Conservation (phyloP, 2,888 invertebrate genomes). For the Tetheella fluctuosa region DNA sequence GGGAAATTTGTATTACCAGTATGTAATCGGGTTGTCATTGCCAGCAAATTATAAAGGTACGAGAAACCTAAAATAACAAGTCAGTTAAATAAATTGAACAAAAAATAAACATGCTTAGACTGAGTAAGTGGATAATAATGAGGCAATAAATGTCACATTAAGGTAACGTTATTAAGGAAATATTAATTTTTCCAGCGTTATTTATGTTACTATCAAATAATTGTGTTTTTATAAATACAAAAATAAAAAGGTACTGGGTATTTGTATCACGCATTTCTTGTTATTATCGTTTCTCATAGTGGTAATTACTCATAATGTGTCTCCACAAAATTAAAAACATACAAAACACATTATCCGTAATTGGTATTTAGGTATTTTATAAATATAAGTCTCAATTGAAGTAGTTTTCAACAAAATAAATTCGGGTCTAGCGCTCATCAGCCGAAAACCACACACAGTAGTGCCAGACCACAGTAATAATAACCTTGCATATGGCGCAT, state of each 20-base stretch:
- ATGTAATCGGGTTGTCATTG: not conserved
- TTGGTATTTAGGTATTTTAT: too few relatives aligned
- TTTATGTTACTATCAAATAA: not conserved
- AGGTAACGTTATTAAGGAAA: not conserved
- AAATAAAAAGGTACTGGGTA: too few relatives aligned
- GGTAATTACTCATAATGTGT: too few relatives aligned
- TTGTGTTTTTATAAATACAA: not conserved
- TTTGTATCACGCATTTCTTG: too few relatives aligned
- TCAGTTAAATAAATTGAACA: not conserved
- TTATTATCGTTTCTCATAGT: too few relatives aligned
- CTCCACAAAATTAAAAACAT: too few relatives aligned
- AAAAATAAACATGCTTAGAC: conserved; percentile 1
- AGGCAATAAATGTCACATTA: conserved; percentile 15
- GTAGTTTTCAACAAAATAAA: too few relatives aligned
- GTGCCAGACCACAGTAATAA: too few relatives aligned
- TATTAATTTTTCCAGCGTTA: not conserved
- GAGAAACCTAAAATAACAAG: not conserved
- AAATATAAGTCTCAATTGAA: too few relatives aligned
- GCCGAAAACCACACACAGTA: too few relatives aligned
- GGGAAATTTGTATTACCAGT: conserved; percentile 16
- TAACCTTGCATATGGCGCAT: not conserved
- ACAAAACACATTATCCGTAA: too few relatives aligned
- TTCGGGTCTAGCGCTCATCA: too few relatives aligned
- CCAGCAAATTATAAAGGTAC: not conserved
- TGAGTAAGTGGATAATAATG: conserved; percentile 17